Evolutionary conservation across 2,797 vertebrate genomes (phyloP), one percentile per base, ranked within the genome.

Genomic region (Todus mexicanus): DNA sequence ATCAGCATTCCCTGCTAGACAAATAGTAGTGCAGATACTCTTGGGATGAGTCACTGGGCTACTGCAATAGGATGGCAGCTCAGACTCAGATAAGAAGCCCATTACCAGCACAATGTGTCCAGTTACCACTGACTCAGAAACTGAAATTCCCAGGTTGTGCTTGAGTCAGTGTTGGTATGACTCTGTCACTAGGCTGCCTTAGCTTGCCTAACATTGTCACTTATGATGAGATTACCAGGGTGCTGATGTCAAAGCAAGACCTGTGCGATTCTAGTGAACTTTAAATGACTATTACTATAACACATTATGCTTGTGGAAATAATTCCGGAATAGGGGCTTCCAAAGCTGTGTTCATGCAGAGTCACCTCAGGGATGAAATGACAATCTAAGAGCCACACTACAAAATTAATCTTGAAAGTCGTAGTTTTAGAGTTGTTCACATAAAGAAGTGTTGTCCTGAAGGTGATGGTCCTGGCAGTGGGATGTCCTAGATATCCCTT

Each of bases 41-140:
- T 84, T 7, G 26, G 56, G 80, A 69, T 96, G 94, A 96, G 89
- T 96, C 96, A 96, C 12, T 1, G 2, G 31, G 42, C 69, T 96
- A 90, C 87, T 47, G 40, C 74, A 66, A 72, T 27, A 77, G 51
- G 33, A 64, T 71, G 74, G 89, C 81, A 82, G 64, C 87, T 72
- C n/a, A 27, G 75, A 79, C 5, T 86, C 57, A 59, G 91, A 92
- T 86, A 80, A 84, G 69, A 61, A 86, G 27, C 65, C 45, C 33
- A 37, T 91, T 56, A 14, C 63, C 35, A 54, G 51, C 64, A 25
- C 77, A 53, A 22, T 26, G 15, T 33, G 20, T 93, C 54, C 53
- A 71, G 63, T 91, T 93, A 94, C 66, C 76, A 60, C 75, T 94
- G 82, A 78, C 65, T 94, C 66, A 53, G 91, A 84, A 87, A 93